Percentiles rank a stretch among this genome's conserved stretches.
phyloP scores from a whole-genome alignment of 2,888 invertebrate genomes.

The Lasioglossum vierecki region DNA sequence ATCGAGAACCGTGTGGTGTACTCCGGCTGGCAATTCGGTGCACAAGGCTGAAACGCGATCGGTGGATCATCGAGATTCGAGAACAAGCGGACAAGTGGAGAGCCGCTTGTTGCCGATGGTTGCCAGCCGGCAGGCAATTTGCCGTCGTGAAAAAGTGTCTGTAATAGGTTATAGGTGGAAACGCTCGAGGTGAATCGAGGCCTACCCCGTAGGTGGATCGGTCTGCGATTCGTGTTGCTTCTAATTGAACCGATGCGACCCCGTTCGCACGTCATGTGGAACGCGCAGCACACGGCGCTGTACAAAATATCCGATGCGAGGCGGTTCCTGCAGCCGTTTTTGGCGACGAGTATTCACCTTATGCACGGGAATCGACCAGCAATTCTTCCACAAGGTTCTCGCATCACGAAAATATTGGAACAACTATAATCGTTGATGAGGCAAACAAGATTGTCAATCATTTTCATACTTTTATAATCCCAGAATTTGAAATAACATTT shows the following conservation, averaged over 20 bases:
- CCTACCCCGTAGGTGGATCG: slow-evolving; percentile 34
- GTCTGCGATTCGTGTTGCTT: slow-evolving; percentile 28
- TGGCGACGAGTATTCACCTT: not conserved
- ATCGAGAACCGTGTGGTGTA: not conserved
- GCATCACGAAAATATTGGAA: not conserved
- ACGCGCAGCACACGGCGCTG: slow-evolving; percentile 20
- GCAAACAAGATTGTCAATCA: no score
- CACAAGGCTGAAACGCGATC: slow-evolving; percentile 14
- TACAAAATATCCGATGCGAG: not conserved
- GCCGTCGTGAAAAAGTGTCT: not conserved
- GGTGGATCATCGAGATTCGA: not conserved
- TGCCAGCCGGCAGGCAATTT: not conserved
- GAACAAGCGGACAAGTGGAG: not conserved
- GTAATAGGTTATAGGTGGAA: slow-evolving; percentile 22
- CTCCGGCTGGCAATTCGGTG: not conserved
- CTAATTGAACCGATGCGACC: slow-evolving; percentile 64
- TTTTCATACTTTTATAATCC: no score
- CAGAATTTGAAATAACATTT: no score
- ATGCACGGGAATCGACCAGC: not conserved
- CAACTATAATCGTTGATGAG: no score
- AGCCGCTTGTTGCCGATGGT: slow-evolving; percentile 2
- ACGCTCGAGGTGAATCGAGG: slow-evolving; percentile 10
- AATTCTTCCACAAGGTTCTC: not conserved
- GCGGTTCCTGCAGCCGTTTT: not conserved
- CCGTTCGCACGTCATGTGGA: slow-evolving; percentile 62